A percentile compares a stretch with the other conserved stretches of the same genome.
These are phyloP conservation scores for Tipula lateralis DNA, from an alignment of 2,888 invertebrate species.

Conservation along the genomic window DNA sequence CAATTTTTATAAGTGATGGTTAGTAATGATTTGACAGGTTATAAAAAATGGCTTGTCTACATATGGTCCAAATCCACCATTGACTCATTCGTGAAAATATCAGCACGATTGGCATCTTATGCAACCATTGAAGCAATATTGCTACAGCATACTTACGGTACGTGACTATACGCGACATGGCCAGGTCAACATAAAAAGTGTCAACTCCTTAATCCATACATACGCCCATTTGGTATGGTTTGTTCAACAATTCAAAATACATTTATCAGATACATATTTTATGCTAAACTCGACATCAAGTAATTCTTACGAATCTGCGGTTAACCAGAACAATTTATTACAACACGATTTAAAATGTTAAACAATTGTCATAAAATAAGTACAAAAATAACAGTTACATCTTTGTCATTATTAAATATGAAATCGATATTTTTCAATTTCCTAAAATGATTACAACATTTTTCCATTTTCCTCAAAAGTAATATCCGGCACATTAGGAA, in stretches of 20 bases:
- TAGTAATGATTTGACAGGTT: no score
- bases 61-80: no score
- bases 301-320: not conserved
- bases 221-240: no score
- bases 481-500: constrained; percentile 19
- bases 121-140: no score
- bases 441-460: constrained; percentile 24
- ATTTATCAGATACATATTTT: not conserved
- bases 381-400: not conserved
- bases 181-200: no score
- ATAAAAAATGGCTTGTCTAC: no score
- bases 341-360: constrained; percentile 24
- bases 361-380: constrained; percentile 7
- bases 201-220: no score
- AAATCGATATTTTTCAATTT: constrained; percentile 24
- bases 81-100: no score
- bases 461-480: constrained; percentile 19
- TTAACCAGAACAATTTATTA: not conserved
- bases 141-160: no score
- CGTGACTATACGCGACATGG: no score
- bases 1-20: no score
- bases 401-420: constrained; percentile 14
- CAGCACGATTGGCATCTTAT: no score
- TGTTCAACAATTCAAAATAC: not conserved
- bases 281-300: not conserved